These are phyloP conservation scores for Heptranchias perlo DNA, from an alignment of 2,113 vertebrate genomes.

Conservation along the genomic window DNA sequence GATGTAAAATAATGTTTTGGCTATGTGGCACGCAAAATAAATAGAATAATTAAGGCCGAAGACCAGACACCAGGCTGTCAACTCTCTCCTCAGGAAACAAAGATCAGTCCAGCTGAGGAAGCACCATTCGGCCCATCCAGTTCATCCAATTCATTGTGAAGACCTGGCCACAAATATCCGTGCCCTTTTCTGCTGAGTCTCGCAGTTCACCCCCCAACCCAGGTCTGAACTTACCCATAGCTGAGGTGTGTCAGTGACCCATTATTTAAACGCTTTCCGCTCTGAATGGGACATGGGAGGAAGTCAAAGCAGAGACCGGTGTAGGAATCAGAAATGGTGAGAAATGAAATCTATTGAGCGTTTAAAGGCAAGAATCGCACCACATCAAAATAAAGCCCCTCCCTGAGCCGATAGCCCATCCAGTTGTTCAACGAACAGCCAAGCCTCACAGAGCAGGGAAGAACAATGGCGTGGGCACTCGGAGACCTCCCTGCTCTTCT, in stretches of 20 bases:
- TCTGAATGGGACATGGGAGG: neutral
- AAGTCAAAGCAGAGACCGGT: neutral
- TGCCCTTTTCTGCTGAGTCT: neutral
- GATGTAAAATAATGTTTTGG: too few relatives aligned
- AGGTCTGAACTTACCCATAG: neutral
- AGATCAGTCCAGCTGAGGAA: too few relatives aligned
- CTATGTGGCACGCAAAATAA: too few relatives aligned
- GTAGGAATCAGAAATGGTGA: neutral
- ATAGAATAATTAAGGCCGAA: too few relatives aligned
- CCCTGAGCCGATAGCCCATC: too few relatives aligned
- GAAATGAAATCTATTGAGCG: neutral
- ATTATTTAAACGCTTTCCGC: neutral
- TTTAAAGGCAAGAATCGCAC: neutral
- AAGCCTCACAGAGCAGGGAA: too few relatives aligned
- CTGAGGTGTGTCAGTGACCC: neutral
- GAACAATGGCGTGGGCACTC: too few relatives aligned
- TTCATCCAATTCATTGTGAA: neutral
- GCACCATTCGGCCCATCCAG: too few relatives aligned
- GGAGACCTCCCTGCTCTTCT: too few relatives aligned
- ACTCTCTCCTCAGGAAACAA: too few relatives aligned
- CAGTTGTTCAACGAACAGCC: too few relatives aligned
- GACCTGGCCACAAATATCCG: neutral
- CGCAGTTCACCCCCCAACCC: neutral
- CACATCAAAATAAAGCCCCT: neutral
- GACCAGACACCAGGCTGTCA: too few relatives aligned